phyloP scores from a whole-genome alignment of 2,888 invertebrate genomes.

The Empis stercorea region DNA sequence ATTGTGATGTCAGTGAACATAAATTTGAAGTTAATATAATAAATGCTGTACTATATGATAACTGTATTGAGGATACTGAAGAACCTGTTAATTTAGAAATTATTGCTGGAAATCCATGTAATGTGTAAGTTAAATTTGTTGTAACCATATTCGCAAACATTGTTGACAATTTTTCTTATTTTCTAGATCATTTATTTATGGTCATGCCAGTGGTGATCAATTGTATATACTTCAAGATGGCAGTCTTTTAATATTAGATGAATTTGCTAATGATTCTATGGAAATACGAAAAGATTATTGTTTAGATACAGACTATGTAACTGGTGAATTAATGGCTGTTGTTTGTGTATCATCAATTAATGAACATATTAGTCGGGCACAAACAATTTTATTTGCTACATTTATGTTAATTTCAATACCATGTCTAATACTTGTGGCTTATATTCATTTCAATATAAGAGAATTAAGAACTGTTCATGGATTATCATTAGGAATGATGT shows the following conservation, averaged over 20 bases:
- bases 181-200: slow-evolving; percentile 19
- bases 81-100: slow-evolving; percentile 18
- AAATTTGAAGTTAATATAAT: slow-evolving; percentile 20
- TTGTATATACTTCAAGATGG: slow-evolving; percentile 32
- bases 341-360: slow-evolving; percentile 29
- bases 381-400: slow-evolving; percentile 24
- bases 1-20: slow-evolving; percentile 8
- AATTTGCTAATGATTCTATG: slow-evolving; percentile 25
- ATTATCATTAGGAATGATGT: slow-evolving; percentile 29
- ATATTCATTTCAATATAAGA: slow-evolving; percentile 24
- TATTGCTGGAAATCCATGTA: slow-evolving; percentile 32
- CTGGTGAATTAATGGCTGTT: slow-evolving; percentile 27
- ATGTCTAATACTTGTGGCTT: slow-evolving; percentile 25
- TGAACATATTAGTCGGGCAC: slow-evolving; percentile 22
- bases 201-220: slow-evolving; percentile 21
- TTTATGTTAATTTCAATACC: slow-evolving; percentile 32
- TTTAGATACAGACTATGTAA: slow-evolving; percentile 26
- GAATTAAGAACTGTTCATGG: slow-evolving; percentile 30
- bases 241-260: slow-evolving; percentile 27
- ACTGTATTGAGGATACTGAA: slow-evolving; percentile 33
- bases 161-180: slow-evolving; percentile 16
- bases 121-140: slow-evolving; percentile 23
- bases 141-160: too few species aligned
- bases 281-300: slow-evolving; percentile 28
- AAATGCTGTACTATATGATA: slow-evolving; percentile 28